Conservation (phyloP, 2,113 vertebrate species). For the Papio anubis region DNA sequence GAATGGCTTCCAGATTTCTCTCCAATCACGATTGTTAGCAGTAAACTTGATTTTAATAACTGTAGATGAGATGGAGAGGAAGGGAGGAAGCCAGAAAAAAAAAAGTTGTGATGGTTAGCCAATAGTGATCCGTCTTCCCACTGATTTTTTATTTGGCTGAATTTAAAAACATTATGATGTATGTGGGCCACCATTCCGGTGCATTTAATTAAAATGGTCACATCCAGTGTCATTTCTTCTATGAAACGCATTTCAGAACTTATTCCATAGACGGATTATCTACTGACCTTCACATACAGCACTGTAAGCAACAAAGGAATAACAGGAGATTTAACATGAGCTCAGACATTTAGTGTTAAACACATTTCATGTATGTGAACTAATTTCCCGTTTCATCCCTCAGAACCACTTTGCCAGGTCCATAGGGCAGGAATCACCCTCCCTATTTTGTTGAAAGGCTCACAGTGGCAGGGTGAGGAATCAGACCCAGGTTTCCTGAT, state of each 20-base stretch:
- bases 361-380: background rate
- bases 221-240: background rate
- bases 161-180: background rate
- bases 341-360: background rate
- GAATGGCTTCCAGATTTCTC: conserved; percentile 15
- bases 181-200: background rate
- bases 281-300: background rate
- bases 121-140: background rate
- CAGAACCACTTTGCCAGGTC: background rate
- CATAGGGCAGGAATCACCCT: background rate
- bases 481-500: background rate
- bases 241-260: conserved; percentile 22
- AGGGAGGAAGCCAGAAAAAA: background rate
- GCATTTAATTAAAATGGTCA: conserved; percentile 26
- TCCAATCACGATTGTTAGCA: background rate
- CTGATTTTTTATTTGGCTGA: background rate
- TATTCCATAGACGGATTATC: background rate
- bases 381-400: background rate
- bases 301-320: background rate
- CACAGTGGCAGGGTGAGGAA: background rate
- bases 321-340: background rate
- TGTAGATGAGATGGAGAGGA: background rate
- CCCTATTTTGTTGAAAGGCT: background rate
- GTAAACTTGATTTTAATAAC: conserved; percentile 49
- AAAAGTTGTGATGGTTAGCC: background rate